Percentiles rank a stretch among this genome's conserved stretches.
These are phyloP conservation scores for Atlantisia rogersi DNA, from an alignment of 2,113 vertebrate species.

Conservation along the genomic window DNA sequence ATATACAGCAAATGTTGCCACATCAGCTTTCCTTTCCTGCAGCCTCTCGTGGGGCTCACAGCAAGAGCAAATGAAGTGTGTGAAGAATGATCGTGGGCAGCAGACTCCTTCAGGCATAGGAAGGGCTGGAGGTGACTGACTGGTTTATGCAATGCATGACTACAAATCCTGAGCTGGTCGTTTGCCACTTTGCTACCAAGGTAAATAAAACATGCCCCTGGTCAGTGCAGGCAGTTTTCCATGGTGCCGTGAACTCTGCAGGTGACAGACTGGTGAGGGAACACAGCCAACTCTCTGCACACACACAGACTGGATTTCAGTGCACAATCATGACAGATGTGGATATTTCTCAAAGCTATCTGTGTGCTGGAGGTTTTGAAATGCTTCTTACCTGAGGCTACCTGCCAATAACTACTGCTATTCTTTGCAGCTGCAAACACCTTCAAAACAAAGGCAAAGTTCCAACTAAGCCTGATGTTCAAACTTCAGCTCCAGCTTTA, in stretches of 20 bases:
- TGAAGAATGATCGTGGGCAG: background rate
- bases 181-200: background rate
- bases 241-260: constrained; percentile 1
- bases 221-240: background rate
- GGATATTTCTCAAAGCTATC: constrained; percentile 18
- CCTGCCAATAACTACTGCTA: background rate
- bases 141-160: background rate
- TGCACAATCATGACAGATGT: background rate
- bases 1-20: background rate
- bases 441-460: constrained; percentile 20
- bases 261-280: constrained; percentile 9
- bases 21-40: background rate
- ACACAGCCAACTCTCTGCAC: constrained; percentile 15
- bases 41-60: background rate
- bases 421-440: constrained; percentile 22
- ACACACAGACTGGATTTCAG: background rate
- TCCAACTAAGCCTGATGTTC: constrained; percentile 14
- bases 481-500: background rate
- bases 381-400: constrained; percentile 50
- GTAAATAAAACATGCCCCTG: constrained; percentile 14
- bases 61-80: background rate
- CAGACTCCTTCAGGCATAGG: rapidly evolving
- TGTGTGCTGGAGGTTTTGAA: constrained; percentile 20
- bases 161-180: background rate
- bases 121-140: background rate